A percentile compares a stretch with the other conserved stretches of the same genome.
phyloP scores from a whole-genome alignment of 2,113 vertebrate species.

The Zosterops pallidus region DNA sequence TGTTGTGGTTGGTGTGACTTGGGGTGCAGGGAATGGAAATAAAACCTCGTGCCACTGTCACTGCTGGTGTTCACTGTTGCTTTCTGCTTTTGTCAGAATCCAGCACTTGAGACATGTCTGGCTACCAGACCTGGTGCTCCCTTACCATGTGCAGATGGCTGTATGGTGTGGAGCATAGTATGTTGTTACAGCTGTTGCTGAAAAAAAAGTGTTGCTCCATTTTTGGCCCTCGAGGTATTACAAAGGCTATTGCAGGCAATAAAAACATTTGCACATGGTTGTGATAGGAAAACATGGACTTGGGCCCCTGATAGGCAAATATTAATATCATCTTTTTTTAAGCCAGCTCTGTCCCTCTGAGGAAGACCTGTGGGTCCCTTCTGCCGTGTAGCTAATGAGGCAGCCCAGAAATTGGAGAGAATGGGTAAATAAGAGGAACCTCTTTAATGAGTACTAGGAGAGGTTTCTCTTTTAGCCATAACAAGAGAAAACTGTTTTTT shows the following conservation, averaged over 20 bases:
- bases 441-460: not conserved
- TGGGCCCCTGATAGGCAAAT: not conserved
- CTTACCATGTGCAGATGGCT: fast-evolving
- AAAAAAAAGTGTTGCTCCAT: not conserved
- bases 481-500: not conserved
- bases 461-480: not conserved
- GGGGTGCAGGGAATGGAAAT: not conserved
- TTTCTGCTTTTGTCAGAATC: not conserved
- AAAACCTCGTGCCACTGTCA: not conserved
- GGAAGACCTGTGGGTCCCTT: not conserved
- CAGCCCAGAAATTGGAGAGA: not conserved
- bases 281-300: not conserved
- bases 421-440: not conserved
- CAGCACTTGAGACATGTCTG: not conserved
- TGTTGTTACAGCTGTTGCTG: not conserved
- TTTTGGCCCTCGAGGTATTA: not conserved
- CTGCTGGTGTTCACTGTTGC: not conserved
- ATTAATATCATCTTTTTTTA: not conserved
- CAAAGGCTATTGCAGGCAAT: not conserved
- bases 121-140: not conserved
- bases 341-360: not conserved
- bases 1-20: fast-evolving
- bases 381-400: not conserved
- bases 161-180: not conserved
- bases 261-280: not conserved